phyloP scores from a whole-genome alignment of 2,797 vertebrate genomes.

The Danio aesculapii region DNA sequence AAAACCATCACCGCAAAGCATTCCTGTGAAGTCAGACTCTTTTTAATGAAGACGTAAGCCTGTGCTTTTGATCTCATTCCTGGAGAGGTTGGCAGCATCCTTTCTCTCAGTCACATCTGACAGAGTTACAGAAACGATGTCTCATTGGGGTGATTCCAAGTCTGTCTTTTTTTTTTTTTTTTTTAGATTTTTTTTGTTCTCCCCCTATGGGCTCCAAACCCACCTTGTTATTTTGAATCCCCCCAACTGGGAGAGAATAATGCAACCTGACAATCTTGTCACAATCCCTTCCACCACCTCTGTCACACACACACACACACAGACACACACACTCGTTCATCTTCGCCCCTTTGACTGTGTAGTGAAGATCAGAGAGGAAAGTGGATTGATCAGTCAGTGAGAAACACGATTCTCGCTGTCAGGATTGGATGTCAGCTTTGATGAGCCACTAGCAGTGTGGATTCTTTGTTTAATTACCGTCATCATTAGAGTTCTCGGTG shows the following conservation, averaged over 20 bases:
- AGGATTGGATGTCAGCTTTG: conserved; percentile 27
- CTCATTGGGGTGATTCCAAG: conserved; percentile 23
- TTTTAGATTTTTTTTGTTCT: not conserved
- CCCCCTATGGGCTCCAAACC: conserved; percentile 28
- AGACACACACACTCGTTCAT: conserved; percentile 14
- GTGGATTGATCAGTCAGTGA: conserved; percentile 31
- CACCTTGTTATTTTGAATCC: conserved; percentile 61
- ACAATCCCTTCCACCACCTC: conserved; percentile 45
- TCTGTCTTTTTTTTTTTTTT: not conserved
- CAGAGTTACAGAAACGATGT: not conserved
- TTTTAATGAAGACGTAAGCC: conserved; percentile 42
- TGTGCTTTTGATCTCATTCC: conserved; percentile 8
- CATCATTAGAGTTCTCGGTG: not conserved
- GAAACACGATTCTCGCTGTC: conserved; percentile 28
- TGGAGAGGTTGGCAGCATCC: conserved; percentile 24
- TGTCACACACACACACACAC: conserved; percentile 27
- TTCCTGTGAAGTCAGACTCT: conserved; percentile 8
- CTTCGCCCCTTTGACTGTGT: conserved; percentile 13
- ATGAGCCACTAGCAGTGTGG: not conserved
- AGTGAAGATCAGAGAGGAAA: conserved; percentile 30
- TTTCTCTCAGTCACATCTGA: conserved; percentile 26
- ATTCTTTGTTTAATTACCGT: conserved; percentile 12
- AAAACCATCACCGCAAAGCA: not conserved
- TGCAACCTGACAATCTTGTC: conserved; percentile 49
- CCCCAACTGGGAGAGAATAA: conserved; percentile 52